Conservation (phyloP, 2,113 vertebrate species). For the Arizona elegans region DNA sequence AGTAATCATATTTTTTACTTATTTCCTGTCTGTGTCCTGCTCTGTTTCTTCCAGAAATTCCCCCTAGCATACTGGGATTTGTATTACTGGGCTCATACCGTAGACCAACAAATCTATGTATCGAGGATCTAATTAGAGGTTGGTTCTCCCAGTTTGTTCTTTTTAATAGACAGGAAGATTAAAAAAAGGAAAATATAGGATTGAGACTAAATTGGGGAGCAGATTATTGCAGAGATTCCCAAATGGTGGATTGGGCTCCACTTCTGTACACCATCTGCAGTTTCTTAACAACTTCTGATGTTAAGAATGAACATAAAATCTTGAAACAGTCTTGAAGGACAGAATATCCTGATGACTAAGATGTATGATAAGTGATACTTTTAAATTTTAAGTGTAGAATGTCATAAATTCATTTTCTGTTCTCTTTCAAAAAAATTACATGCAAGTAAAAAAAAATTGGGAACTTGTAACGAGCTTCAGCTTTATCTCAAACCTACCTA, state of each 20-base stretch:
- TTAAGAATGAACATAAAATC: neutral
- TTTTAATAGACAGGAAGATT: constrained; percentile 8
- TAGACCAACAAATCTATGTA: neutral
- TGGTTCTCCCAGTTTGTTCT: constrained; percentile 16
- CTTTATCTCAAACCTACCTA: neutral
- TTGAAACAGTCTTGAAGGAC: neutral
- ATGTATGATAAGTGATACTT: neutral
- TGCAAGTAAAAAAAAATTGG: neutral
- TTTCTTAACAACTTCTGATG: neutral
- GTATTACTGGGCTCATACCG: neutral
- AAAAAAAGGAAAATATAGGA: neutral
- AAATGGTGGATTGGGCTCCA: neutral
- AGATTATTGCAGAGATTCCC: neutral
- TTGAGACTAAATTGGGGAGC: neutral
- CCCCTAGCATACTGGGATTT: neutral
- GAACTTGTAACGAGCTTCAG: neutral
- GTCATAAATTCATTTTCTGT: neutral
- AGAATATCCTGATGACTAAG: neutral
- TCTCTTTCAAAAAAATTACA: neutral
- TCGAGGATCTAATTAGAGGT: neutral
- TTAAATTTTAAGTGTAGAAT: neutral
- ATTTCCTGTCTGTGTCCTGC: neutral
- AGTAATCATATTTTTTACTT: no score
- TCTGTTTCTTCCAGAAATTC: neutral
- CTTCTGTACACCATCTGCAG: neutral